These are phyloP conservation scores for Ailuropoda melanoleuca DNA, from an alignment of 2,113 vertebrate genomes.

Conservation along the genomic window DNA sequence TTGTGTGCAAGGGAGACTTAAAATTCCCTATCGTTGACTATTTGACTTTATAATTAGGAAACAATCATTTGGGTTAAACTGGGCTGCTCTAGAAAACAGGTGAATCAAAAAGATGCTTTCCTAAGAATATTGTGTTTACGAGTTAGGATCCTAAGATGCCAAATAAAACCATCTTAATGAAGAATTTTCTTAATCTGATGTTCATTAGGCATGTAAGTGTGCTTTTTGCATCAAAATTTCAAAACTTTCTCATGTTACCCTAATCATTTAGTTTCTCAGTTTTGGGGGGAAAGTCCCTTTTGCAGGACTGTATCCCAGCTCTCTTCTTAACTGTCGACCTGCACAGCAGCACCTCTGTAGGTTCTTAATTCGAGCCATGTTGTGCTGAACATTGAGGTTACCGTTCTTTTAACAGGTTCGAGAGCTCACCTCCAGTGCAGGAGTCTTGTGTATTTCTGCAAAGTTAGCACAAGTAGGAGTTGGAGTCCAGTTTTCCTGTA, in stretches of 20 bases:
- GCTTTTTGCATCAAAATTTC: neutral
- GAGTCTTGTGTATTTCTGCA: neutral
- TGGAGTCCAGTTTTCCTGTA: neutral
- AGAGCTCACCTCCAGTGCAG: neutral
- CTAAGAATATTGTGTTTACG: conserved; percentile 60
- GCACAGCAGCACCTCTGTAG: neutral
- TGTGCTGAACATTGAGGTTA: accelerated
- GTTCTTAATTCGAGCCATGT: neutral
- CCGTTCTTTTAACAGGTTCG: neutral
- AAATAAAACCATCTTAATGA: conserved; percentile 63
- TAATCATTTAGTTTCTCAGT: neutral
- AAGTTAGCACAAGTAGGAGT: neutral
- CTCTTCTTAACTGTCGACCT: neutral
- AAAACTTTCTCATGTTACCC: neutral
- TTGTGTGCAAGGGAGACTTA: neutral
- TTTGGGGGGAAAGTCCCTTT: neutral
- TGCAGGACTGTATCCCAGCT: neutral
- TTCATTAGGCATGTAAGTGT: conserved; percentile 51
- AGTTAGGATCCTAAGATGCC: conserved; percentile 60
- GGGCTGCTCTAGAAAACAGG: neutral
- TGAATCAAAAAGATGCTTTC: conserved; percentile 60
- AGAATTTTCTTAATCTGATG: conserved; percentile 70
- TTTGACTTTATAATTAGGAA: conserved; percentile 56
- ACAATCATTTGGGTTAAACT: conserved; percentile 59
- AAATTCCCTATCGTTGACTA: conserved; percentile 41